Base-by-base conservation (phyloP, 2,888 invertebrate species). In the Athalia cordata region DNA sequence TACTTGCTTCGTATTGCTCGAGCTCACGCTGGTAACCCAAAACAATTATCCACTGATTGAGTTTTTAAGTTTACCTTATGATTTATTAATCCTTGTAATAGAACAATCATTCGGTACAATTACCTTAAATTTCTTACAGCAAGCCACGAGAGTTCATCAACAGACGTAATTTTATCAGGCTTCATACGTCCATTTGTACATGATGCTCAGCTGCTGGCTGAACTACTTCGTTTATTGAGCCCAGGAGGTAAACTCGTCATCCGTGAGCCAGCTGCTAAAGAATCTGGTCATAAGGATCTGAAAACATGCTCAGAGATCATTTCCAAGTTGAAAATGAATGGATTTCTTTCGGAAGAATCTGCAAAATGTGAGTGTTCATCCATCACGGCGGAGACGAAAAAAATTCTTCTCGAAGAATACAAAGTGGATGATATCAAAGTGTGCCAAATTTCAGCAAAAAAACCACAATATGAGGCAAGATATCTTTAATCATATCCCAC, bases 241-340 rank as follows among this genome's bases (percentile, higher is more conserved):
- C 94, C 95, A 0, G 92, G 91, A 79, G 95, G 95, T 9, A 92
- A 89, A 84, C 81, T 95, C 5, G 86, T 93, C 75, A 81, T 94
- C 43, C 91, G 91, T 80, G 92, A 93, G 83, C 87, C 89, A 68
- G 87, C 90, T 8, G 85, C 88, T 3, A 83, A 83, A 9, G 81
- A 87, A 13, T 81, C 80, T 50, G 78, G 79, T 3, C 76, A 78
- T n/a, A 78, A 81, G 15, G 79, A 65, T 57, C 50, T 47, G 9
- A 49, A 77, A 61, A 47, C 79, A 29, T 84, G 81, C 57, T 91
- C 91, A 52, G 86, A 88, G 84, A 83, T 88, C 59, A 87, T 89
- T 15, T 92, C 92, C 59, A 87, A 91, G 70, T 89, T 95, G 43
- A 95, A 93, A 87, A 86, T 95, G 1, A 92, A 92, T 84, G 95